Evolutionary conservation across 2,888 invertebrate species (phyloP), one percentile per base, ranked within the genome.

Genomic region (Sesia bembeciformis): DNA sequence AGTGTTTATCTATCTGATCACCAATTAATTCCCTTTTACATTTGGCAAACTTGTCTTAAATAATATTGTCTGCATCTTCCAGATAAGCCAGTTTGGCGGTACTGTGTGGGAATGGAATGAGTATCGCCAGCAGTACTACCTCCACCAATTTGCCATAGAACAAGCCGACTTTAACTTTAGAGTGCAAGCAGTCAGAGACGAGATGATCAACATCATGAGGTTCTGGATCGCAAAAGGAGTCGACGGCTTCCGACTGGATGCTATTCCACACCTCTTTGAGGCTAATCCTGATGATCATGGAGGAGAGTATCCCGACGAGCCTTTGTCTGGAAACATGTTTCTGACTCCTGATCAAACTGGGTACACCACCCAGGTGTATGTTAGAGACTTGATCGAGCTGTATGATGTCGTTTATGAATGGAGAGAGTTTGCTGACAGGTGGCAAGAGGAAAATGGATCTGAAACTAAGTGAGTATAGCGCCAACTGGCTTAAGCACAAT

Each of bases 161-260:
- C 93, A 94, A 68, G 92, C 93, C 0, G 94, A 94, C 69, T 90
- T 95, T 49, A 94, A 95, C 78, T 93, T 91, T 70, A 84, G 93
- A n/a, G 91, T 93, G 71, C 90, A 90, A 0, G 72, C 69, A 0
- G 91, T 92, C 0, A 76, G 83, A 23, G 71, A 87, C 1, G 91
- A 91, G 65, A 87, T 92, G 81, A 69, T 89, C 74, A 89, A 92
- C 4, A 92, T 93, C 7, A 74, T 96, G 64, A 76, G 76, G 58
- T 95, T 93, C 74, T 96, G 96, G 96, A 74, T 96, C 40, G 89
- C 92, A 42, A 91, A 91, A 56, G 96, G 95, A 0, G 93, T 93
- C 0, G 94, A 94, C 62, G 96, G 96, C 0, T 94, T 96, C 74
- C 91, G 95, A 52, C 81, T 95, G 0, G 93, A 93, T 64, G 93